phyloP scores from a whole-genome alignment of 2,797 vertebrate genomes.

The Tauraco hartlaubi region DNA sequence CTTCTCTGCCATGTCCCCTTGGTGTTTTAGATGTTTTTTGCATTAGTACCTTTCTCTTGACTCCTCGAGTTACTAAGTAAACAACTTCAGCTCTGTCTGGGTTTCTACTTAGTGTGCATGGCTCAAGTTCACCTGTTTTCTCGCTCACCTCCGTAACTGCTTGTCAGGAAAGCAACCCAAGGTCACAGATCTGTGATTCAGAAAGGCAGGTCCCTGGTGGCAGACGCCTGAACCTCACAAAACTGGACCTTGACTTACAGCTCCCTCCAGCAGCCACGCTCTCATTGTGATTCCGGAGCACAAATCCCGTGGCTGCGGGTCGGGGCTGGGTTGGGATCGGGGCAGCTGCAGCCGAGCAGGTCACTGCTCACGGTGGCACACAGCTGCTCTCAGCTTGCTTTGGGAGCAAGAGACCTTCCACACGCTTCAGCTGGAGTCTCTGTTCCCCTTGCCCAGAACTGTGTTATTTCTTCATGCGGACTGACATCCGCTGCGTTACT shows the following conservation, averaged over 20 bases:
- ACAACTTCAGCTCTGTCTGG: fast-evolving
- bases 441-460: background rate
- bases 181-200: background rate
- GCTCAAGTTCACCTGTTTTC: background rate
- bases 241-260: background rate
- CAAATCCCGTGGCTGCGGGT: fast-evolving
- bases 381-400: background rate
- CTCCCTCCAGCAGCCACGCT: background rate
- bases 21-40: background rate
- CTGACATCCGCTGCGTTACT: background rate
- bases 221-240: background rate
- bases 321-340: fast-evolving
- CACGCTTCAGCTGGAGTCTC: background rate
- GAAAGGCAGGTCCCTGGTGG: background rate
- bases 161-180: background rate
- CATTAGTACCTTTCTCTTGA: background rate
- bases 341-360: background rate
- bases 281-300: background rate
- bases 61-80: background rate
- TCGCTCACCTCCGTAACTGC: background rate
- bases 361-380: fast-evolving
- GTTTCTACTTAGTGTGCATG: fast-evolving
- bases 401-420: background rate
- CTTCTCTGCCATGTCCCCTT: background rate
- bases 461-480: background rate